Evolutionary conservation across 2,888 invertebrate genomes (phyloP), one percentile per base, ranked within the genome.

Genomic region (Notodonta dromedarius): DNA sequence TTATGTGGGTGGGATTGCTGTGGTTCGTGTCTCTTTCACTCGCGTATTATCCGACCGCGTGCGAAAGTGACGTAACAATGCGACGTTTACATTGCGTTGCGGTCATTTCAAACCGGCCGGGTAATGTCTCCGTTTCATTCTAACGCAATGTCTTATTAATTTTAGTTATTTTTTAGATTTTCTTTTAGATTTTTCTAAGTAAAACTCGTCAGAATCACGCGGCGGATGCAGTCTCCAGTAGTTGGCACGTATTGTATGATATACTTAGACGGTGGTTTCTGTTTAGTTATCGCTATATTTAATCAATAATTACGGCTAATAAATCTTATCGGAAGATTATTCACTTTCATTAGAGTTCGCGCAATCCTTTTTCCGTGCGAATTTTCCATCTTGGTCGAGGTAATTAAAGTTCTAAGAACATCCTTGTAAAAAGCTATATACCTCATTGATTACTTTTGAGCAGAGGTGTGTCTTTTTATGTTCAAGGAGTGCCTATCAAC

Each of bases 1-100:
- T 94, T 86, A 83, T 79, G 89, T 92, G 93, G 94, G 93, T 93
- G 93, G 91, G 91, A 82, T 87, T 81, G 82, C 78, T 75, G 73
- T 74, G 74, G 66, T 62, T 52, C 66, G 57, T 66, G 66, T 60
- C 70, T 58, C 65, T 75, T 76, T 68, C 76, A 63, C 73, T 75
- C 72, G 56, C 68, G 70, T 91, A 90, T 88, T 84, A 91, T 67
- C 88, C 91, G 84, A 70, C 89, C 79, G 82, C 76, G 79, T 84
- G 78, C 16, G 71, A 80, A 74, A 85, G 88, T 89, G 89, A 88
- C 83, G 88, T 86, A 89, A 89, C 69, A 73, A 71, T 77, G 80
- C 82, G 80, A 73, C 80, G 83, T 84, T 61, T 70, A 65, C 70
- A 67, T 53, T 61, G 46, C 65, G 65, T 70, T 68, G 76, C 70